Evolutionary conservation across 2,113 vertebrate genomes (phyloP), one percentile per base, ranked within the genome.

Genomic region (Sinocyclocheilus maitianheensis): DNA sequence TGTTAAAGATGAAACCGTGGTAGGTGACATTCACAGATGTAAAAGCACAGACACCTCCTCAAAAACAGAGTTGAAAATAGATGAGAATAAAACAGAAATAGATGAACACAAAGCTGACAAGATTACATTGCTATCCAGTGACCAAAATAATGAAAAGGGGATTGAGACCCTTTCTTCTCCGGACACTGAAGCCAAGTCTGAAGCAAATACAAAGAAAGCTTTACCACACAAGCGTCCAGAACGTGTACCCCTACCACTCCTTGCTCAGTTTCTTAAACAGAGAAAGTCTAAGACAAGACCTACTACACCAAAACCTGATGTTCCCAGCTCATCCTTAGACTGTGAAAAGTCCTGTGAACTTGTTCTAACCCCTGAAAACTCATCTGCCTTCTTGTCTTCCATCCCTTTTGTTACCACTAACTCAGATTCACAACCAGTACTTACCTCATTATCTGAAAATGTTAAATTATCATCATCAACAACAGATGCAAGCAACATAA

Each of bases 261-360:
- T 95, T 0, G 94, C 94, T 51, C 90, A 90, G 2, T 95, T 95
- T 84, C 71, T 95, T 58, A 93, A 94, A 84, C 93, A 92, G 69
- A 92, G 93, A 85, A 93, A 90, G 6, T 75, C 90, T 1, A 94
- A 94, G 90, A 87, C 91, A 53, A 94, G 90, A 82, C 87, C 90
- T 63, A 26, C 48, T 5, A 91, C 86, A 75, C 87, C 88, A 67
- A 87, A 87, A 12, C 26, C 89, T 46, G 87, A 89, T 24, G 43
- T 55, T 62, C n/a, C n/a, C 11, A 74, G 84, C 22, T 71, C 46
- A 82, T n/a, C 63, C 22, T 53, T 43, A 8, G 84, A 81, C 24
- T 53, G 83, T 88, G n/a, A 85, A 60, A 67, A 62, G 48, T 77
- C 79, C 2, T 53, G 14, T 78, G 46, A 77, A 76, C 48, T 76